Evolutionary conservation across 2,888 invertebrate genomes (phyloP).

Genomic region (Phrixothrix hirtus): DNA sequence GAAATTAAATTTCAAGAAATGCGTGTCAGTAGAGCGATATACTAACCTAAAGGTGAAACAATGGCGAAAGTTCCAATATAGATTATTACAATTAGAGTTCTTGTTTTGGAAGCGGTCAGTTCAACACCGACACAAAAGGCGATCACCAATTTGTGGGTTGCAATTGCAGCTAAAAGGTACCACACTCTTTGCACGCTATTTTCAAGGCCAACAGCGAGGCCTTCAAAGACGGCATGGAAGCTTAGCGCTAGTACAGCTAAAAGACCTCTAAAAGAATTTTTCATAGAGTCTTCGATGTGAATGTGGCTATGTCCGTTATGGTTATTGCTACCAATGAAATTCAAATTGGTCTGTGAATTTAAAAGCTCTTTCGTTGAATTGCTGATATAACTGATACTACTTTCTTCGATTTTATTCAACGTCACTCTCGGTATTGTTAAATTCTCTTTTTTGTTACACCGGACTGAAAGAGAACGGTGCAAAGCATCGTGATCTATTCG

Average conservation of each 20-base stretch:
- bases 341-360: slow-evolving; percentile 46
- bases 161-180: slow-evolving; percentile 67
- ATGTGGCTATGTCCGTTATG: slow-evolving; percentile 31
- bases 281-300: slow-evolving; percentile 52
- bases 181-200: slow-evolving; percentile 61
- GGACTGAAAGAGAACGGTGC: slow-evolving; percentile 61
- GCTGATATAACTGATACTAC: slow-evolving; percentile 47
- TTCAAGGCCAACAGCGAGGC: slow-evolving; percentile 69
- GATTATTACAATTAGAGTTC: slow-evolving; percentile 55
- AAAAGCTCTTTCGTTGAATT: slow-evolving; percentile 50
- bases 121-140: slow-evolving; percentile 70
- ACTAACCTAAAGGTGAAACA: slow-evolving; percentile 65
- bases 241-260: slow-evolving; percentile 68
- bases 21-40: slow-evolving; percentile 1
- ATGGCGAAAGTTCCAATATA: slow-evolving; percentile 67
- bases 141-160: slow-evolving; percentile 70
- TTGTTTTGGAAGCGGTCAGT: slow-evolving; percentile 61
- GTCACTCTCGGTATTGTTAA: slow-evolving; percentile 51
- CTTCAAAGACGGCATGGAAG: slow-evolving; percentile 72
- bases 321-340: slow-evolving; percentile 33
- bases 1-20: background rate
- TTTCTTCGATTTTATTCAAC: slow-evolving; percentile 50
- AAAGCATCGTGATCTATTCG: slow-evolving; percentile 56
- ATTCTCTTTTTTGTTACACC: slow-evolving; percentile 54
- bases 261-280: slow-evolving; percentile 61